Evolutionary conservation across 2,888 invertebrate genomes (phyloP).

Genomic region (Sceliomorpha sp.): DNA sequence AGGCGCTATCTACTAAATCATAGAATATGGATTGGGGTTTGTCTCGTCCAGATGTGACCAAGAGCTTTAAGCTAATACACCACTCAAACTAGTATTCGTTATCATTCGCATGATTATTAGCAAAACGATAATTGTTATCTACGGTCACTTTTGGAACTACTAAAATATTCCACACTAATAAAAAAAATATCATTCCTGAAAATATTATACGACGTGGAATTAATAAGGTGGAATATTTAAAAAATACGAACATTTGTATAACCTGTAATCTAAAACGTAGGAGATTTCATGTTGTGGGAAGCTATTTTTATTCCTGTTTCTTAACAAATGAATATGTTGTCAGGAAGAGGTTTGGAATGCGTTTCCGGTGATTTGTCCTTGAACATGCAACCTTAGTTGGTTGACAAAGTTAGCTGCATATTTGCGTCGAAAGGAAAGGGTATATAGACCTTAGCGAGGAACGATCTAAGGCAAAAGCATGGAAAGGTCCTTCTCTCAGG

Average conservation of each 20-base stretch:
- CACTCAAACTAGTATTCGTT: conserved; percentile 49
- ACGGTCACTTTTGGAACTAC: too few species aligned
- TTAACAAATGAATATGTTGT: conserved; percentile 20
- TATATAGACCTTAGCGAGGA: conserved; percentile 48
- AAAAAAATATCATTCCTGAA: too few species aligned
- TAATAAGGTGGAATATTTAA: too few species aligned
- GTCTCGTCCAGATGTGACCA: conserved; percentile 73
- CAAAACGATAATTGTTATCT: too few species aligned
- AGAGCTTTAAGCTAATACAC: conserved; percentile 72
- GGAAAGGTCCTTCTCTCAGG: conserved; percentile 58
- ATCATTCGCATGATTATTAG: conserved; percentile 1
- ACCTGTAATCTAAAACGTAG: too few species aligned
- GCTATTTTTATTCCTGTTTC: too few species aligned
- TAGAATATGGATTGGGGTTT: conserved; percentile 70
- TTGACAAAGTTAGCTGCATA: conserved; percentile 51
- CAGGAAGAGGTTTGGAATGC: conserved; percentile 36
- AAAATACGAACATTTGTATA: too few species aligned
- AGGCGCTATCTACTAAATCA: conserved; percentile 69
- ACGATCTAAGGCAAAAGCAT: conserved; percentile 32
- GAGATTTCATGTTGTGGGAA: too few species aligned
- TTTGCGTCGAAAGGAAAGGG: conserved; percentile 45
- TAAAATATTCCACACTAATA: too few species aligned
- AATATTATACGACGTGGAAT: too few species aligned
- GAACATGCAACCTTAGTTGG: conserved; percentile 21
- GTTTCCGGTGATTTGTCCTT: conserved; percentile 49